Evolutionary conservation across 2,797 vertebrate genomes (phyloP), one percentile per base, ranked within the genome.

Genomic region (Girardinus metallicus): DNA sequence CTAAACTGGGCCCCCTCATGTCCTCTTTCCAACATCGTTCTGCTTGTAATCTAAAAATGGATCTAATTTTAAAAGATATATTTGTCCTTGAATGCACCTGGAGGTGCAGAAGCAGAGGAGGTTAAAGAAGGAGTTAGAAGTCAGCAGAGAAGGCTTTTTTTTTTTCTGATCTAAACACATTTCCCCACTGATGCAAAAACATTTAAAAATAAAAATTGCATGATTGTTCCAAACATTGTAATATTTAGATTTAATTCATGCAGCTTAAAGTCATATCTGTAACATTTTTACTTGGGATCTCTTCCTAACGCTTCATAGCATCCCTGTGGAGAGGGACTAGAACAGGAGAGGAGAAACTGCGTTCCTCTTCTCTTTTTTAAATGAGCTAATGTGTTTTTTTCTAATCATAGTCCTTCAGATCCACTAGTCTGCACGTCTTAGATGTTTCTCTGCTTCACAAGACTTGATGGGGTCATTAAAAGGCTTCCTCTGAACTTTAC

Each of bases 391-490:
- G 23, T 71, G 21, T 1, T 5, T 41, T 68, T 11, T 44, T 70
- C 12, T 43, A 44, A 71, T n/a, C 41, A 44, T 15, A 29, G 39
- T 44, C 23, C 12, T 44, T 71, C 6, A 21, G 10, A 71, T 12
- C 68, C 68, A 15, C 68, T 44, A 16, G 12, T 15, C 41, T 43
- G 68, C 41, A 1, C 39, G 5, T 71, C 66, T 70, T 70, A n/a
- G 66, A 70, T 43, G 39, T 43, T 43, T 15, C 23, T 71, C 68
- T 71, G 41, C 68, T 71, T 44, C 68, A n/a, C 26, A 43, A n/a
- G 41, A 16, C 68, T 44, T 71, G 68, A 71, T 71, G 41, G 68
- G 12, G 41, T 71, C 39, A 71, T 71, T 71, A 71, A 71, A 43
- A 71, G 11, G 68, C 68, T 71, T 29, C 68, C 26, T 44, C 68